Evolutionary conservation across 53 echinoderm and acorn worm species (phyloP), one percentile per base, ranked within the genome.

Genomic region (Astropecten irregularis): DNA sequence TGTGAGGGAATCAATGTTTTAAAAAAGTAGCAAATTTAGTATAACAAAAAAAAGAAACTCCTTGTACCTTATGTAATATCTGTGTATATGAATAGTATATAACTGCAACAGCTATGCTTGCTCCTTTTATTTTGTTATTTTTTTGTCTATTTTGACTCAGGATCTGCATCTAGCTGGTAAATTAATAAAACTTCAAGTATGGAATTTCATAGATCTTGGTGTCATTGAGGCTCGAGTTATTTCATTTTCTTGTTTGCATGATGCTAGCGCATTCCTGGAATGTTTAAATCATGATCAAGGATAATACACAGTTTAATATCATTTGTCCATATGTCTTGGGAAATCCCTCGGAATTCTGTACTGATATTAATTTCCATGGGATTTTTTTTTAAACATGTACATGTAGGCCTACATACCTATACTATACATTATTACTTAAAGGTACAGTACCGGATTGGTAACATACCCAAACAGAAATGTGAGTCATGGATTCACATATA

Each of bases 91-190:
- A 63, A 62, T 76, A 76, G 76, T 55, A 59, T 79, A 79, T 79
- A 38, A 79, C 62, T 79, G 79, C 63, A 79, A 79, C 79, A 79
- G 47, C 79, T 79, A 79, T 79, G 79, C 63, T 62, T 79, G 62
- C 79, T 79, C 48, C 79, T 44, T 79, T 79, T 79, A 63, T 79
- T 79, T 63, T 46, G 74, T 74, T 74, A 71, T 79, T 46, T 79
- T 42, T 76, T 79, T 61, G 79, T 61, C 61, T 79, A 79, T 62
- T 79, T 61, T 68, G 79, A 79, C 79, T 79, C 79, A 79, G 79
- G 79, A 79, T 79, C 62, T 62, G 79, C 79, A 79, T 79, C 42
- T 79, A 79, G 79, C 79, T 79, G 79, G 74, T 79, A 62, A 76
- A 79, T 61, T 79, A 79, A 79, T 79, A 79, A 76, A 79, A 79